phyloP scores from a whole-genome alignment of 2,113 vertebrate species.

The Dipodomys ordii region DNA sequence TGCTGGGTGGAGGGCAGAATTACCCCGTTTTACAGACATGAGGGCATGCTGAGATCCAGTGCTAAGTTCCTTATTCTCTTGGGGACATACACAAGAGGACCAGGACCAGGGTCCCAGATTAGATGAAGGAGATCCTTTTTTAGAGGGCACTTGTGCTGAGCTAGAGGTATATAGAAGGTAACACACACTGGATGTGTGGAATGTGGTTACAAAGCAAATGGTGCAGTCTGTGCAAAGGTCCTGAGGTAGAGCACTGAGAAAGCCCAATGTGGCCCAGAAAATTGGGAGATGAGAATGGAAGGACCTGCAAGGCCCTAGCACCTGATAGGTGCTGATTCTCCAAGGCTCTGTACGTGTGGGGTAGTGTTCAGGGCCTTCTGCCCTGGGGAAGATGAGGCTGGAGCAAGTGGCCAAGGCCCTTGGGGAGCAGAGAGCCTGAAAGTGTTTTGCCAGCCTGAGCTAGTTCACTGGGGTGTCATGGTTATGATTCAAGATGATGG shows the following conservation, averaged over 20 bases:
- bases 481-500: slow-evolving; percentile 62
- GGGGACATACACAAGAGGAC: background rate
- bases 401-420: background rate
- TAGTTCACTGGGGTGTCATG: background rate
- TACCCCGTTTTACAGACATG: background rate
- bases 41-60: background rate
- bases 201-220: too few relatives aligned
- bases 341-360: background rate
- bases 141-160: background rate
- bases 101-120: background rate
- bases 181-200: background rate
- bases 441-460: slow-evolving; percentile 4
- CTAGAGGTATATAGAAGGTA: background rate
- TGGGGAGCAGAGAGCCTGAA: background rate
- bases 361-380: background rate
- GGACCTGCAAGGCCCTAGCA: background rate
- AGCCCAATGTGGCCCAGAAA: background rate
- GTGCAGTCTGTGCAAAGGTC: background rate
- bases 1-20: background rate
- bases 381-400: background rate
- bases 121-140: background rate
- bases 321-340: background rate
- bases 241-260: background rate
- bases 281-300: background rate
- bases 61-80: background rate